A percentile compares a stretch with the other conserved stretches of the same genome.
phyloP scores from a whole-genome alignment of 2,888 invertebrate species.

The Conistra vaccinii region DNA sequence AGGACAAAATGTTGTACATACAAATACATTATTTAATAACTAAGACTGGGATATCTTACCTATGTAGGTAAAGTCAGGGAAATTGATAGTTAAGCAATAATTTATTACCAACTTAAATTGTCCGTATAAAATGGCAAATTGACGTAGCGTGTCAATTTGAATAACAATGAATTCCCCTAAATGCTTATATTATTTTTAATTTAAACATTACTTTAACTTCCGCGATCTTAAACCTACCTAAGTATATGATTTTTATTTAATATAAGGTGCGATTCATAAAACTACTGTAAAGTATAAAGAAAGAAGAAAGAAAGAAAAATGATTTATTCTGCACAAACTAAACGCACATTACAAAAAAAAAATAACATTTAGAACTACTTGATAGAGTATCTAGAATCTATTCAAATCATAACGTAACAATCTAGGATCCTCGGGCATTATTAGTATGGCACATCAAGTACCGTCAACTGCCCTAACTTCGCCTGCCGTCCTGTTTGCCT shows the following conservation, averaged over 20 bases:
- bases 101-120: background rate
- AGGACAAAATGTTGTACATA: background rate
- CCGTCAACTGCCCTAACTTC: no score
- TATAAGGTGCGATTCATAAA: background rate
- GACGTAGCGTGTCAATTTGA: background rate
- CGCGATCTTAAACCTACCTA: background rate
- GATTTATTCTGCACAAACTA: no score
- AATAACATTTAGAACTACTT: no score
- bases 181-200: background rate
- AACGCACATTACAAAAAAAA: no score
- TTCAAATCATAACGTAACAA: background rate
- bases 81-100: background rate
- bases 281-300: background rate
- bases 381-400: background rate
- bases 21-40: constrained; percentile 1
- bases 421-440: background rate
- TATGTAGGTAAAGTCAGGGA: background rate
- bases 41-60: constrained; percentile 34
- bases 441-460: background rate
- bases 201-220: background rate
- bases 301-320: no score
- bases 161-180: background rate
- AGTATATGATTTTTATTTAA: background rate
- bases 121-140: background rate
- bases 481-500: no score